These are phyloP conservation scores for Phaethon lepturus DNA, from an alignment of 2,113 vertebrate genomes.

Conservation along the genomic window DNA sequence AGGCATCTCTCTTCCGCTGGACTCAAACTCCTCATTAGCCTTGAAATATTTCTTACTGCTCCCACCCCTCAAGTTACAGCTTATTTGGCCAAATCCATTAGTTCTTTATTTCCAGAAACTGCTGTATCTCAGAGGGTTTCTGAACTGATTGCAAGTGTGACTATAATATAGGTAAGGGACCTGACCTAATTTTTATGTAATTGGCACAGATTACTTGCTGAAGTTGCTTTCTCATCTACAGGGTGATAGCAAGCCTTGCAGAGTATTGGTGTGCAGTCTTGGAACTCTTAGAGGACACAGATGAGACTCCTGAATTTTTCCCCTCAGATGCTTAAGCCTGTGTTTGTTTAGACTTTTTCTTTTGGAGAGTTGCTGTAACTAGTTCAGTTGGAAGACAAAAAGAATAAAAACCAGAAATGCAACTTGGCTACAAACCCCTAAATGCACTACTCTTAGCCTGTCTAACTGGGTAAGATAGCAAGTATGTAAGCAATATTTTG, in stretches of 20 bases:
- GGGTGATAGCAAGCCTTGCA: background rate
- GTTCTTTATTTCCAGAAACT: background rate
- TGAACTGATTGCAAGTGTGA: background rate
- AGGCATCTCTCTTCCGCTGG: background rate
- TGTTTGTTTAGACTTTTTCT: background rate
- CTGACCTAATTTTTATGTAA: background rate
- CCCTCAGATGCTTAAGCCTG: background rate
- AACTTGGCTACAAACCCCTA: background rate
- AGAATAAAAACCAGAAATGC: background rate
- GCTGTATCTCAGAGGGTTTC: background rate
- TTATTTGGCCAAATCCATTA: background rate
- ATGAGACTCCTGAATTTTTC: background rate
- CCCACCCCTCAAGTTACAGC: background rate
- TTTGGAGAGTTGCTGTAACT: background rate
- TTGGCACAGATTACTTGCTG: background rate
- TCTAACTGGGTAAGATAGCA: background rate
- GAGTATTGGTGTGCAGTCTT: background rate
- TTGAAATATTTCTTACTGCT: background rate
- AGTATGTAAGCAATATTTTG: background rate
- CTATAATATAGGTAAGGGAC: background rate
- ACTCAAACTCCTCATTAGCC: background rate
- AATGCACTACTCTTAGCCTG: background rate
- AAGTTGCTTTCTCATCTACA: background rate
- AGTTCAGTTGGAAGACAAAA: background rate
- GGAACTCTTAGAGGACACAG: background rate